Conservation (phyloP, 37 sponge, comb jelly and placozoan genomes). For the Aplysina aerophoba region DNA sequence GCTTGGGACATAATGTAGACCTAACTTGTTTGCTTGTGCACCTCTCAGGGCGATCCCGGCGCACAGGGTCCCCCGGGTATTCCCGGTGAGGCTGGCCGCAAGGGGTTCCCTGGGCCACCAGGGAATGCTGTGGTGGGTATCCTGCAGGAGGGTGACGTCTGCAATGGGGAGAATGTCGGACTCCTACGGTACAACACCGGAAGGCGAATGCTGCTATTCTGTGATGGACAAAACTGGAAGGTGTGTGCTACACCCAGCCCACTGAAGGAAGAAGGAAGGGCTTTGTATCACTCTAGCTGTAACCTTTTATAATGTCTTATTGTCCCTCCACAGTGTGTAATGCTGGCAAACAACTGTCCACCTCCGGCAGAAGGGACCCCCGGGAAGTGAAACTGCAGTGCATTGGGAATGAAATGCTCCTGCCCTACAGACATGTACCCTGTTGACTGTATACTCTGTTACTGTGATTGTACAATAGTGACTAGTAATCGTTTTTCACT, state of each 20-base stretch:
- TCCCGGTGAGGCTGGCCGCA: constrained; percentile 6
- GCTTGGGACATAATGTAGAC: too few species aligned
- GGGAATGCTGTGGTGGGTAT: not conserved
- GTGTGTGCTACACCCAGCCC: not conserved
- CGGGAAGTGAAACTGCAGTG: too few species aligned
- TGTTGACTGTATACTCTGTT: too few species aligned
- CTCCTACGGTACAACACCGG: not conserved
- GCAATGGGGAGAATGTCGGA: constrained; percentile 9
- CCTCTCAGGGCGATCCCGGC: constrained; percentile 1
- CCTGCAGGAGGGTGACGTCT: not conserved
- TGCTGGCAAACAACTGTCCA: not conserved
- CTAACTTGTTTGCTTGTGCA: not conserved
- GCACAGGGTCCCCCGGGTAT: not conserved
- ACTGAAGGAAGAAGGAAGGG: too few species aligned
- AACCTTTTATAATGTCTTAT: not conserved
- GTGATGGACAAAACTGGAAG: constrained; percentile 28
- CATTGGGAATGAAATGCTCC: too few species aligned
- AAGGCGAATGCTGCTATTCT: not conserved
- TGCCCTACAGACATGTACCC: too few species aligned
- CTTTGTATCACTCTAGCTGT: not conserved
- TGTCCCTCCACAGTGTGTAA: not conserved
- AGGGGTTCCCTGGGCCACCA: constrained; percentile 16
- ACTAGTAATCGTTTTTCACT: too few species aligned
- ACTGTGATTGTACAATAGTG: too few species aligned
- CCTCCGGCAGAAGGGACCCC: not conserved